Evolutionary conservation across 2,113 vertebrate species (phyloP).

Genomic region (Cavia porcellus): DNA sequence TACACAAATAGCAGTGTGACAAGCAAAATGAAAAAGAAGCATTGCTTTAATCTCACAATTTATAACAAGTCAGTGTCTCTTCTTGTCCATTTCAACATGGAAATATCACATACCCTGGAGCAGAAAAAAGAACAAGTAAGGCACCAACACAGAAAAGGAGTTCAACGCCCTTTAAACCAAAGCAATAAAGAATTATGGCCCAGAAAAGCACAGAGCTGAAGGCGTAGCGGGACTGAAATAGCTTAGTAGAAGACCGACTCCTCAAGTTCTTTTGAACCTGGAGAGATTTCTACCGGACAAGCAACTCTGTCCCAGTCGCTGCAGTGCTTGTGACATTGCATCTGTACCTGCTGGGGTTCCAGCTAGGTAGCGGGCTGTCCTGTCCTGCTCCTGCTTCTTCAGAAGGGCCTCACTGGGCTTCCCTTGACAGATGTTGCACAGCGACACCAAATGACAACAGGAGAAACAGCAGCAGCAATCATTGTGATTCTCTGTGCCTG

Average conservation of each 20-base stretch:
- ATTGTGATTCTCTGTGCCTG: background rate
- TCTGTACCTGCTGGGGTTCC: conserved; percentile 4
- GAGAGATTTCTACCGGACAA: conserved; percentile 36
- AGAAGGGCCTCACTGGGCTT: conserved; percentile 1
- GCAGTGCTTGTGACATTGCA: conserved; percentile 3
- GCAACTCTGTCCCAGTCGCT: background rate
- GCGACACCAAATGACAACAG: background rate
- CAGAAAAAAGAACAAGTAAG: background rate
- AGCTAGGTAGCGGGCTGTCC: conserved; percentile 30
- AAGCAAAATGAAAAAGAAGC: conserved; percentile 45
- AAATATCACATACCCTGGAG: background rate
- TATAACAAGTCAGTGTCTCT: background rate
- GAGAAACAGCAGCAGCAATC: background rate
- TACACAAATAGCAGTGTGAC: background rate
- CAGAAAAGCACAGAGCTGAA: background rate
- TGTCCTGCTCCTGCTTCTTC: background rate
- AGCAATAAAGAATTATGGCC: background rate
- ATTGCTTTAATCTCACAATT: conserved; percentile 23
- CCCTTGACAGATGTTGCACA: background rate
- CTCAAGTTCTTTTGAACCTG: conserved; percentile 48
- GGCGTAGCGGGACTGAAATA: background rate
- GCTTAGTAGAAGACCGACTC: background rate
- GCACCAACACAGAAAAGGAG: background rate
- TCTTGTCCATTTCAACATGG: conserved; percentile 23
- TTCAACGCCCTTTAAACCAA: conserved; percentile 4